Conservation (phyloP, 2,888 invertebrate species). For the Actias luna region DNA sequence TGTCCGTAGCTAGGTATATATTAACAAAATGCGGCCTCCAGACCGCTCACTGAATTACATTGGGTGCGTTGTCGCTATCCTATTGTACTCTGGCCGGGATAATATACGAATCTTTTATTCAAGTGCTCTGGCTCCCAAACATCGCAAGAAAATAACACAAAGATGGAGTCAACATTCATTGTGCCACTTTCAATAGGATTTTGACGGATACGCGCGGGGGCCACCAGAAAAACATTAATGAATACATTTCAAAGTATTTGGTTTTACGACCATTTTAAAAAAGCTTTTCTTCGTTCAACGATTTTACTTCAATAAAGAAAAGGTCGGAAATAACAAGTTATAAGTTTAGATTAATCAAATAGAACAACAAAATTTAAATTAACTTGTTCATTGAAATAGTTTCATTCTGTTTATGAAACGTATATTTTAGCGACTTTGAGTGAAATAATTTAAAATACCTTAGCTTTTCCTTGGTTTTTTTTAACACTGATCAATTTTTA, state of each 20-base stretch:
- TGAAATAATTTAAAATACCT: constrained; percentile 37
- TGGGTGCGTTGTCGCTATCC: constrained; percentile 67
- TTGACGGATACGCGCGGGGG: constrained; percentile 58
- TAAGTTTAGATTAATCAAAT: background rate
- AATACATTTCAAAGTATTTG: constrained; percentile 18
- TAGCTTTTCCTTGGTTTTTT: constrained; percentile 68
- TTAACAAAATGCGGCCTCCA: constrained; percentile 63
- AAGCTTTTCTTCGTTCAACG: background rate
- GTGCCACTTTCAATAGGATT: constrained; percentile 70
- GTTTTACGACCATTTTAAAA: constrained; percentile 20
- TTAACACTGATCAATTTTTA: constrained; percentile 71
- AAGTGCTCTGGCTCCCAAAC: constrained; percentile 70
- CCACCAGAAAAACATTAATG: constrained; percentile 38
- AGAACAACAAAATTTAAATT: background rate
- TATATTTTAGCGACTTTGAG: background rate
- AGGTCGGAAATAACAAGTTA: background rate
- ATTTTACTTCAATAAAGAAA: background rate
- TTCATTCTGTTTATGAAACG: background rate
- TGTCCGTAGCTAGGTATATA: constrained; percentile 44
- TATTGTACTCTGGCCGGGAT: constrained; percentile 67
- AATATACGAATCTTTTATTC: constrained; percentile 80
- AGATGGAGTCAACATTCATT: constrained; percentile 73
- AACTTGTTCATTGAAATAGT: background rate
- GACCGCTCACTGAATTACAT: constrained; percentile 65
- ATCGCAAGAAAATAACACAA: constrained; percentile 72